These are phyloP conservation scores for Cydia splendana DNA, from an alignment of 1,140 invertebrate species.

Conservation along the genomic window DNA sequence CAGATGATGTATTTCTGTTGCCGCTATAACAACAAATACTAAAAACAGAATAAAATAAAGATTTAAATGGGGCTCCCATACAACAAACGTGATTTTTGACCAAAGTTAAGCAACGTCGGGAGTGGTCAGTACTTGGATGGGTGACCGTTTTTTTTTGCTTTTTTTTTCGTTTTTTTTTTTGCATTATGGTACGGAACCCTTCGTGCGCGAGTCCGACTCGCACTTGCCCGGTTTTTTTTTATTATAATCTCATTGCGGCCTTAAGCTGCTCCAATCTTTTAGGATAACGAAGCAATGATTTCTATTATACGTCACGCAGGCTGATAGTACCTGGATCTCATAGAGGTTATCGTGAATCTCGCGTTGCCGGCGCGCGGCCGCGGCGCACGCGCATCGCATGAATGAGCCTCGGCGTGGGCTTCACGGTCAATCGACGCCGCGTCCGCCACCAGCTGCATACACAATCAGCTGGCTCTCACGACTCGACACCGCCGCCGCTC, in stretches of 20 bases:
- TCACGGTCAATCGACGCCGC: slow-evolving; percentile 46
- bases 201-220: too few species aligned
- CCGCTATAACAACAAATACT: too few species aligned
- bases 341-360: not conserved
- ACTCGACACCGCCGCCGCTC: not conserved
- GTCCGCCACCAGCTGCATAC: slow-evolving; percentile 29
- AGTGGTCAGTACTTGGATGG: too few species aligned
- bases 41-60: too few species aligned
- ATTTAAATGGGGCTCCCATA: too few species aligned
- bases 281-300: not conserved
- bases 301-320: not conserved
- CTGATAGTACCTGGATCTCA: not conserved
- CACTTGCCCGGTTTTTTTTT: too few species aligned
- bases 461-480: slow-evolving; percentile 15
- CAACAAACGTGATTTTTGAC: too few species aligned
- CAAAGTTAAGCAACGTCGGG: too few species aligned
- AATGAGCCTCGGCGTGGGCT: slow-evolving; percentile 44
- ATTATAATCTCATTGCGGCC: not conserved
- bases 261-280: not conserved
- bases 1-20: too few species aligned
- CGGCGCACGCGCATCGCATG: slow-evolving; percentile 36
- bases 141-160: too few species aligned
- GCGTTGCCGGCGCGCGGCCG: not conserved
- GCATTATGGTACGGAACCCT: too few species aligned
- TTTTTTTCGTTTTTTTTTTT: too few species aligned